A percentile compares a stretch with the other conserved stretches of the same genome.
Conservation (phyloP, 1,140 invertebrate genomes). For the Drosophila bipectinata region DNA sequence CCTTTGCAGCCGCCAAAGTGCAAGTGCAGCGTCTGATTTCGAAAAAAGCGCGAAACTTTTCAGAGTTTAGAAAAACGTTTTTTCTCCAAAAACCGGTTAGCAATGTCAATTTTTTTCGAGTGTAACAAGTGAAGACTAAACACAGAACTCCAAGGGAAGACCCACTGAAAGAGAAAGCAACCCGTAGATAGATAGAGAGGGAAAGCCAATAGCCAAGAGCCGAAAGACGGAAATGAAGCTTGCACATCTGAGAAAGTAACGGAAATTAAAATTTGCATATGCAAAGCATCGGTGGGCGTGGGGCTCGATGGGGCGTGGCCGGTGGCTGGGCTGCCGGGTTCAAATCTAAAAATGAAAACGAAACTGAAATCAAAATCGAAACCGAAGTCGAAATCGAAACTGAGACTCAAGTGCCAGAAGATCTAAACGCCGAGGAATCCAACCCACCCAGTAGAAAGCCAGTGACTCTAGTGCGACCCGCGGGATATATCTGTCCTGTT, state of each 20-base stretch:
- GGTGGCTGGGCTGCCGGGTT: constrained; percentile 4
- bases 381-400: neutral
- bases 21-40: constrained; percentile 6
- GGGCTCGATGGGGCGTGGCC: constrained; percentile 6
- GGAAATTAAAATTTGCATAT: constrained; percentile 83
- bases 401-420: constrained; percentile 52
- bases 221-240: constrained; percentile 74
- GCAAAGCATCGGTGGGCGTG: constrained; percentile 17
- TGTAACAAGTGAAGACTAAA: neutral
- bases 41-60: constrained; percentile 29
- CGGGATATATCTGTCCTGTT: neutral
- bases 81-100: neutral
- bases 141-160: neutral
- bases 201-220: constrained; percentile 5
- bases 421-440: constrained; percentile 46
- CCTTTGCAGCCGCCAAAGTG: constrained; percentile 3
- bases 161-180: neutral
- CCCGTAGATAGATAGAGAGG: neutral
- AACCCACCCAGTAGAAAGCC: constrained; percentile 26
- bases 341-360: constrained; percentile 16
- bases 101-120: constrained; percentile 10
- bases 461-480: neutral
- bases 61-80: neutral
- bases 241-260: constrained; percentile 70
- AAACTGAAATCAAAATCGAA: constrained; percentile 1